A percentile compares a stretch with the other conserved stretches of the same genome.
phyloP scores from a whole-genome alignment of 2,113 vertebrate genomes.

The Tragelaphus scriptus region DNA sequence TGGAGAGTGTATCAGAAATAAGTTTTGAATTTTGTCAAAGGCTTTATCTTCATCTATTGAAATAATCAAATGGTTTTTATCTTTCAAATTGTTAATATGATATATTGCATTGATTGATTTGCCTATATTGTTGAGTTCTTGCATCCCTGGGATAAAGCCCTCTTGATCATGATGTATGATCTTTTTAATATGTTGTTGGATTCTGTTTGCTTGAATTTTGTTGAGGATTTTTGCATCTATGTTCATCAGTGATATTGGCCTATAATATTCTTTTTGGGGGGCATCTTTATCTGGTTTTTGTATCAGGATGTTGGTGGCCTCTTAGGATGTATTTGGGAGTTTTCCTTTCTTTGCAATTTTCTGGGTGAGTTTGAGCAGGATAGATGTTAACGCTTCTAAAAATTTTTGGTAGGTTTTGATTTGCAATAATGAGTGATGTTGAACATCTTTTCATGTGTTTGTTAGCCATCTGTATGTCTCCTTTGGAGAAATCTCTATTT shows the following conservation, averaged over 20 bases:
- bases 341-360: neutral
- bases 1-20: neutral
- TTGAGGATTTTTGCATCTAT: neutral
- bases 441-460: too few species aligned
- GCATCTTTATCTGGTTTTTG: neutral
- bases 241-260: neutral
- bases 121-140: neutral
- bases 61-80: neutral
- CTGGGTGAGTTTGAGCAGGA: neutral
- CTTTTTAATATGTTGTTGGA: neutral
- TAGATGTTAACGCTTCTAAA: neutral
- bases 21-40: neutral
- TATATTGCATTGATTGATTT: neutral
- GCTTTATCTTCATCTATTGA: neutral
- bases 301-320: neutral
- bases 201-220: neutral
- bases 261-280: neutral
- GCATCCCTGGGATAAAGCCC: neutral
- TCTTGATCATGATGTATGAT: neutral
- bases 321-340: neutral
- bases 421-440: too few species aligned
- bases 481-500: too few species aligned
- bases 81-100: neutral
- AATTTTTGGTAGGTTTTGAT: neutral
- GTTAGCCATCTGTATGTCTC: too few species aligned